Conservation (phyloP, 1,140 invertebrate genomes). For the Rhagoletis zephyria region DNA sequence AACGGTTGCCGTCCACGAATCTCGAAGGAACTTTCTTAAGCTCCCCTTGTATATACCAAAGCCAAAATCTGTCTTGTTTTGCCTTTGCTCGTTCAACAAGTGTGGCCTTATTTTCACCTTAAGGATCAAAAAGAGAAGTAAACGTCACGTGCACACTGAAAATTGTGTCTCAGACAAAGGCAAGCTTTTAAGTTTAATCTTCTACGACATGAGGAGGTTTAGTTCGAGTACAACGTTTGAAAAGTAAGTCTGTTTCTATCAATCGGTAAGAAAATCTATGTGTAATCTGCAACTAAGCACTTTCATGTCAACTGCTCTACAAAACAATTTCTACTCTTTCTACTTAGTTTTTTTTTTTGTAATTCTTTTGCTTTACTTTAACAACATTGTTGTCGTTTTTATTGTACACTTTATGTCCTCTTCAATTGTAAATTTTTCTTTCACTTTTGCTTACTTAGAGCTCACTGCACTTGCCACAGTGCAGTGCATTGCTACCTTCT, state of each 20-base stretch:
- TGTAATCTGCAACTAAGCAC: not conserved
- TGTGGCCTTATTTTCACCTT: too few relatives aligned
- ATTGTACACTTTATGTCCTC: constrained; percentile 39
- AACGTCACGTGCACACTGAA: too few relatives aligned
- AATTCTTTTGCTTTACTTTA: not conserved
- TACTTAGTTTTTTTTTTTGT: not conserved
- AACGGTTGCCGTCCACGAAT: too few relatives aligned
- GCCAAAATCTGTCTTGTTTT: too few relatives aligned
- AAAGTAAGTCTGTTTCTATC: not conserved
- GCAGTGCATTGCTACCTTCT: not conserved
- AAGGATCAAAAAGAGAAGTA: too few relatives aligned
- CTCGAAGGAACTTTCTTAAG: too few relatives aligned
- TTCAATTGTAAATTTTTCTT: constrained; percentile 28
- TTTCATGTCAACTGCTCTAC: not conserved
- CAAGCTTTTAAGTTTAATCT: too few relatives aligned
- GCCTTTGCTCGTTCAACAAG: too few relatives aligned
- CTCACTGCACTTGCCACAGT: not conserved
- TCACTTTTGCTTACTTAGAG: not conserved
- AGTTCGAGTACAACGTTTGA: not conserved
- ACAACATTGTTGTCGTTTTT: not conserved
- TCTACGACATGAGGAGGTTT: not conserved
- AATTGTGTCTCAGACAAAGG: too few relatives aligned
- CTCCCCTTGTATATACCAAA: too few relatives aligned
- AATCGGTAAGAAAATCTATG: not conserved
- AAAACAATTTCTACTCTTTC: too few relatives aligned